Evolutionary conservation across 2,888 invertebrate species (phyloP).

Genomic region (Machimus rusticus): DNA sequence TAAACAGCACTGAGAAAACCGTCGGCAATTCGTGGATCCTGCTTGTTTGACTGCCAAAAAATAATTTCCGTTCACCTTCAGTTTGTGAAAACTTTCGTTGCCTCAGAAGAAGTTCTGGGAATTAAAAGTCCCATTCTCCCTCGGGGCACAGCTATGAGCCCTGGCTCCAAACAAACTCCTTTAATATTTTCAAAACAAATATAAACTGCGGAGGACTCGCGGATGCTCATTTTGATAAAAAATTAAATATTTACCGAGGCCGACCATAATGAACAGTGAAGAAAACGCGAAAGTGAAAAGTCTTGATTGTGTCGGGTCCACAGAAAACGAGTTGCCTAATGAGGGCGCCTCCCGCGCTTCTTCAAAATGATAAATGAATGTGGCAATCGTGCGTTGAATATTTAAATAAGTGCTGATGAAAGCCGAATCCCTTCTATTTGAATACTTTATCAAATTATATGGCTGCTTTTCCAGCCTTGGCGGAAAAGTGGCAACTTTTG

Average conservation of each 20-base stretch:
- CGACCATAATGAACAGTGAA: not conserved
- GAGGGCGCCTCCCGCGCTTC: not conserved
- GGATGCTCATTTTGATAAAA: not conserved
- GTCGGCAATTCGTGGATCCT: not conserved
- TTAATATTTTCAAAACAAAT: not conserved
- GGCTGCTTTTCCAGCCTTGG: not conserved
- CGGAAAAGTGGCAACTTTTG: not conserved
- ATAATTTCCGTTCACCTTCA: not conserved
- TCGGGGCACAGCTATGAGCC: not conserved
- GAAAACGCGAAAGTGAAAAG: conserved; percentile 3
- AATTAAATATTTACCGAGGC: conserved; percentile 2
- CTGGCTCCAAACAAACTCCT: not conserved
- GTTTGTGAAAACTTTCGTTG: not conserved
- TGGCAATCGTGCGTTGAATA: conserved; percentile 7
- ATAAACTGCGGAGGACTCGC: not conserved
- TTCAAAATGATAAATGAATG: conserved; percentile 4
- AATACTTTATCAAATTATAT: conserved; percentile 1
- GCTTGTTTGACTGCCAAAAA: not conserved
- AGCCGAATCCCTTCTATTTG: not conserved
- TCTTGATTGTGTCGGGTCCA: not conserved
- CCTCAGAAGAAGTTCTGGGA: not conserved
- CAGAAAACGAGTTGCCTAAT: conserved; percentile 3
- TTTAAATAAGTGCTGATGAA: conserved; percentile 6
- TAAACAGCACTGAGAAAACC: not conserved
- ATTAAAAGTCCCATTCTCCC: not conserved